Percentiles rank a stretch among this genome's conserved stretches.
These are phyloP conservation scores for Aythya baeri DNA, from an alignment of 2,113 vertebrate species.

Conservation along the genomic window DNA sequence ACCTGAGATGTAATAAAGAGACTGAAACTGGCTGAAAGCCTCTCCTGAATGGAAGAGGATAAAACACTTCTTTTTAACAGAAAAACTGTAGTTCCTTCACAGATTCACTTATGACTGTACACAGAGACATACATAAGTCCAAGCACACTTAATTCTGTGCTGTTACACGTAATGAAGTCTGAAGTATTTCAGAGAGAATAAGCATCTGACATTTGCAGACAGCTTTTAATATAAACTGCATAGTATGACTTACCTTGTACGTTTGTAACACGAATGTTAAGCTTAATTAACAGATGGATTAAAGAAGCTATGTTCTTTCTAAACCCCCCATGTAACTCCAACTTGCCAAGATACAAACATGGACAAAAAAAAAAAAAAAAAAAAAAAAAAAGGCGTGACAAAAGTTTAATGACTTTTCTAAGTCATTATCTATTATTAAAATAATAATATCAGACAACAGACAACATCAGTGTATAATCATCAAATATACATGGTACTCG, in stretches of 20 bases:
- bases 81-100: not conserved
- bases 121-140: not conserved
- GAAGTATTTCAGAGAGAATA: constrained; percentile 2
- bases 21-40: not conserved
- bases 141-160: not conserved
- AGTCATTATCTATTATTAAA: not conserved
- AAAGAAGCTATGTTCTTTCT: not conserved
- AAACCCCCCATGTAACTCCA: not conserved
- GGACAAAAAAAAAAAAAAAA: not conserved
- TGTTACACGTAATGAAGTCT: not conserved
- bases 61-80: not conserved
- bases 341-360: not conserved
- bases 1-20: not conserved
- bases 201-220: not conserved
- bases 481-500: not conserved
- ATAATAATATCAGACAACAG: not conserved
- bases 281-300: not conserved
- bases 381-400: not conserved
- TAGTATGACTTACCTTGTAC: not conserved
- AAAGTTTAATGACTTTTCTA: not conserved
- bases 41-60: not conserved
- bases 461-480: not conserved
- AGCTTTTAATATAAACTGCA: not conserved
- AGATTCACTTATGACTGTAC: not conserved
- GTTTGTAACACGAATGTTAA: not conserved